Conservation (phyloP, 92 coral and sea anemone species). For the Phenganax marumi region DNA sequence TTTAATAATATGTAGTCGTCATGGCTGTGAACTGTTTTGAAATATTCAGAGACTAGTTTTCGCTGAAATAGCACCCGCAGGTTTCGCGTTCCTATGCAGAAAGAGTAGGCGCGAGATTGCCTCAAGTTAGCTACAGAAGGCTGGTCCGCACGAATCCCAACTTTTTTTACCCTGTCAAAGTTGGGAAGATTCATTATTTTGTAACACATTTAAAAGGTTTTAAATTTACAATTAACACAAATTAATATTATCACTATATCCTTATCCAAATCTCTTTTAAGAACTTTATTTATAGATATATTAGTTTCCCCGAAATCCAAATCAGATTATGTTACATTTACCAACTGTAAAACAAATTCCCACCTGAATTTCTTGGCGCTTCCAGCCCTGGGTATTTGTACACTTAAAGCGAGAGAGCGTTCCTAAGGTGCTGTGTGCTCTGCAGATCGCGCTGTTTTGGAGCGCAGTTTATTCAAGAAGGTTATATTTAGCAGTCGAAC, state of each 20-base stretch:
- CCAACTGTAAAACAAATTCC: not conserved
- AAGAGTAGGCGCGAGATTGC: too few species aligned
- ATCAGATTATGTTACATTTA: slow-evolving; percentile 1
- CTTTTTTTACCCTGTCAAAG: too few species aligned
- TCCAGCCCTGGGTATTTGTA: not conserved
- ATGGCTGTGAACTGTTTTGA: too few species aligned
- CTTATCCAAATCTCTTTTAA: not conserved
- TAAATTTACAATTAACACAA: too few species aligned
- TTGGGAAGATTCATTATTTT: too few species aligned
- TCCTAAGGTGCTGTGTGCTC: not conserved
- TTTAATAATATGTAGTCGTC: too few species aligned
- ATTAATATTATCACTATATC: not conserved
- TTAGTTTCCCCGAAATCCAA: not conserved
- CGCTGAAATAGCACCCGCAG: too few species aligned
- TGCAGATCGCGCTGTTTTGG: slow-evolving; percentile 9
- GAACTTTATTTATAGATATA: not conserved
- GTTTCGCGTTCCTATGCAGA: too few species aligned
- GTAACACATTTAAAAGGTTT: too few species aligned
- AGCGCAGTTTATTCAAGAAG: not conserved
- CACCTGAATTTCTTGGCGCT: slow-evolving; percentile 3
- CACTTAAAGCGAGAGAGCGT: not conserved
- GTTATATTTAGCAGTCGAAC: not conserved
- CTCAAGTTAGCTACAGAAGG: too few species aligned
- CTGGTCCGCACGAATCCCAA: too few species aligned
- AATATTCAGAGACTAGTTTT: too few species aligned